Evolutionary conservation across 1,140 invertebrate genomes (phyloP).

Genomic region (Platyura marginata): DNA sequence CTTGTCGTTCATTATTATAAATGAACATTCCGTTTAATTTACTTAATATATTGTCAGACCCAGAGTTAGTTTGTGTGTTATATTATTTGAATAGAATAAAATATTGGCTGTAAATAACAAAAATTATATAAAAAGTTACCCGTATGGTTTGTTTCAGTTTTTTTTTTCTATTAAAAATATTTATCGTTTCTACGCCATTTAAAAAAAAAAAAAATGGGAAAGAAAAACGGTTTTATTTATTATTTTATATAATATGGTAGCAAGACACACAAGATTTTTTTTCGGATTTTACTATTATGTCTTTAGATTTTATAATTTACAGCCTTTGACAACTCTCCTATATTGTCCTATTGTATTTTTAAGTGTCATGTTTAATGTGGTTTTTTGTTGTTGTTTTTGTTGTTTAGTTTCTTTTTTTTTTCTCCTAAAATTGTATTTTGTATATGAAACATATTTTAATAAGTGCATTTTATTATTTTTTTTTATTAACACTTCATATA

Average conservation of each 20-base stretch:
- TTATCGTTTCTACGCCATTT: not conserved
- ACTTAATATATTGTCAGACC: not conserved
- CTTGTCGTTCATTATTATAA: no score
- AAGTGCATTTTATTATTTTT: slow-evolving; percentile 7
- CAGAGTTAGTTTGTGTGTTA: not conserved
- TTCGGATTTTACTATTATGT: not conserved
- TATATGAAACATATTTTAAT: slow-evolving; percentile 6
- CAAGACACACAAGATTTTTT: not conserved
- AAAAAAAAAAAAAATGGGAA: not conserved
- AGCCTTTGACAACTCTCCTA: not conserved
- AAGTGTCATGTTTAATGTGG: not conserved
- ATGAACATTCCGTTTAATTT: not conserved
- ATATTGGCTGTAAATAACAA: no score
- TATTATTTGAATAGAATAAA: not conserved
- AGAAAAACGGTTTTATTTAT: not conserved
- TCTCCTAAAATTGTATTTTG: slow-evolving; percentile 6
- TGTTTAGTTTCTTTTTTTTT: no score
- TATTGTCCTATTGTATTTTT: not conserved
- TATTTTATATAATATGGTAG: not conserved
- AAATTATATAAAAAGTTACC: no score
- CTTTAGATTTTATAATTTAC: not conserved
- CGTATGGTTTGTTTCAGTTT: no score
- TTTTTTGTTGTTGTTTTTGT: no score
- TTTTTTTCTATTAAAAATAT: not conserved
- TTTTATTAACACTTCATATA: not conserved